A percentile compares a stretch with the other conserved stretches of the same genome.
phyloP scores from a whole-genome alignment of 2,113 vertebrate species.

The Columba livia region DNA sequence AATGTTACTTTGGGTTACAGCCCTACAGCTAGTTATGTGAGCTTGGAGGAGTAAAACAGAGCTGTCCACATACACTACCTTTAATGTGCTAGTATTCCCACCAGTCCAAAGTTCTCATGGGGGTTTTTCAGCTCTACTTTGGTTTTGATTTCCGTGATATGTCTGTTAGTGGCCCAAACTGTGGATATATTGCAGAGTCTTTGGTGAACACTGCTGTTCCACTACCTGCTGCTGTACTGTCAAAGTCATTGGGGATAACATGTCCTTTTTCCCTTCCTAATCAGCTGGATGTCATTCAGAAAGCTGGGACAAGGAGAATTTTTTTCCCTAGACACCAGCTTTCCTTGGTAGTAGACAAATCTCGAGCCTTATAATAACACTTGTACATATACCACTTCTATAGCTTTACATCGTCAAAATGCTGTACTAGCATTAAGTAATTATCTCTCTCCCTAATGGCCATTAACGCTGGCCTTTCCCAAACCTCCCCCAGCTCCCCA shows the following conservation, averaged over 20 bases:
- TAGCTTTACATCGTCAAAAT: constrained; percentile 32
- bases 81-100: background rate
- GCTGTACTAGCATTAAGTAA: constrained; percentile 34
- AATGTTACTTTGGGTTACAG: background rate
- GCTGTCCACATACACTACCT: background rate
- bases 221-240: background rate
- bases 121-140: background rate
- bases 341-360: constrained; percentile 44
- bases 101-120: background rate
- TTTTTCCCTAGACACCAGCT: constrained; percentile 34
- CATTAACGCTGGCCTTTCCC: constrained; percentile 58
- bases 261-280: constrained; percentile 29
- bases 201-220: background rate
- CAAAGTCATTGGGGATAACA: background rate
- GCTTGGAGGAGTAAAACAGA: background rate
- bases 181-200: background rate
- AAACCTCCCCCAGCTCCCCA: constrained; percentile 18
- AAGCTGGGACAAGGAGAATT: constrained; percentile 49
- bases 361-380: constrained; percentile 7
- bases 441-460: constrained; percentile 57
- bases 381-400: background rate
- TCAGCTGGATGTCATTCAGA: constrained; percentile 50
- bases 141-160: background rate
- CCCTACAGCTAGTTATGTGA: background rate
- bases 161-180: background rate